Base-by-base conservation (phyloP, 1,140 invertebrate species). In the Nymphalis io region DNA sequence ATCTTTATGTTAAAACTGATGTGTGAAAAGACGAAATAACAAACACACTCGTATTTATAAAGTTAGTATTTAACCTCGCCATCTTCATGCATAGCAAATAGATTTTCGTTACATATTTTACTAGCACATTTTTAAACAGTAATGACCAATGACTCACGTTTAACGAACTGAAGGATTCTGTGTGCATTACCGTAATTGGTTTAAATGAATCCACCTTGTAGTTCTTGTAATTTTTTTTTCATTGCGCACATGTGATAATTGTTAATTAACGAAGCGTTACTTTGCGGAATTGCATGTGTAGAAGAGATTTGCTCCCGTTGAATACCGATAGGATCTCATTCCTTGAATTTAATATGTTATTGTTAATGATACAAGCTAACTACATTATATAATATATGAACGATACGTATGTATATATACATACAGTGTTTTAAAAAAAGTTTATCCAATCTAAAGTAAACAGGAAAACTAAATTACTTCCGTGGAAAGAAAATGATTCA, bases 261-360 rank as follows among this genome's bases (percentile, higher is more conserved):
- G 51, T 55, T 55, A 55, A 55, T 55, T 55, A 55, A 27, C 51
- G 51, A 55, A 55, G 51, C 51, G 51, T 55, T 59, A 39, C 57
- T 59, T 59, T 59, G 57, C 57, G 57, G 57, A 59, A 59, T 59
- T 39, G 33, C 38, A 59, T 58, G 57, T 40, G n/a, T 59, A 59
- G 57, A 59, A 59, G 38, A 59, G 27, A 59, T 59, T 59, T 59
- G 57, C 38, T 39, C 33, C 11, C 57, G 13, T 39, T 59, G 38
- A 59, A 59, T 59, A 59, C 57, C 18, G 57, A 59, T 59, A 59
- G 10, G 11, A 59, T 16, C 33, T 59, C 38, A 59, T 59, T 59
- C 57, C 33, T 59, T 40, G 11, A 16, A 59, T 39, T 59, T 59
- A 40, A 40, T 59, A 40, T n/a, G 39, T 33, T 33, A 59, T 59